Evolutionary conservation across 2,113 vertebrate genomes (phyloP).

Genomic region (Tauraco erythrolophus): DNA sequence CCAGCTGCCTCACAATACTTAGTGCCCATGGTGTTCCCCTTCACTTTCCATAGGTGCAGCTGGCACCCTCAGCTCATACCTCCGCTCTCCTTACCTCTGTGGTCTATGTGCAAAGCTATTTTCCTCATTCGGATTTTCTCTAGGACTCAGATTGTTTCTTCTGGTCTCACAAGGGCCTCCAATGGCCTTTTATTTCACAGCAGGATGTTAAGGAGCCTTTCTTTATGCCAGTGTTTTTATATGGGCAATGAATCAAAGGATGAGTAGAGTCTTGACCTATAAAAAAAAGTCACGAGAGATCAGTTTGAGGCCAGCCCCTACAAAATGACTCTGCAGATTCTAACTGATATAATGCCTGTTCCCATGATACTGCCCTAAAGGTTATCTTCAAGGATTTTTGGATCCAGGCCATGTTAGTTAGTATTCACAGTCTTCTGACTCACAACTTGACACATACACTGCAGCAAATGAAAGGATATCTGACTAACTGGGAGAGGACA

Average conservation of each 20-base stretch:
- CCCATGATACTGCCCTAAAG: neutral
- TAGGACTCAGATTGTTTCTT: neutral
- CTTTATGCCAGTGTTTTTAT: neutral
- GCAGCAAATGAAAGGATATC: neutral
- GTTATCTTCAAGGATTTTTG: conserved; percentile 38
- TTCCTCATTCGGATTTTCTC: neutral
- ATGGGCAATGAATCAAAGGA: neutral
- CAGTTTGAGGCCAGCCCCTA: neutral
- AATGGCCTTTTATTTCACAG: neutral
- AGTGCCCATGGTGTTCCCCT: fast-evolving
- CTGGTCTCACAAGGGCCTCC: neutral
- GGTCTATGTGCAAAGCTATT: neutral
- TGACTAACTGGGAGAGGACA: neutral
- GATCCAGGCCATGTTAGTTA: conserved; percentile 15
- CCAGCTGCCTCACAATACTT: neutral
- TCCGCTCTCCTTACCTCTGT: neutral
- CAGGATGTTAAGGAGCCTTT: neutral
- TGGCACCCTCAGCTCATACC: neutral
- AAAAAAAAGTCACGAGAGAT: neutral
- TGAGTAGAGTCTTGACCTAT: neutral
- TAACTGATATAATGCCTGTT: neutral
- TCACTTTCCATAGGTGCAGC: neutral
- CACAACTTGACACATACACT: neutral
- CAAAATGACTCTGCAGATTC: neutral
- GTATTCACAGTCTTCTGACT: conserved; percentile 18